These are phyloP conservation scores for Lepidocyrtinus sp. DNA, from an alignment of 2,888 invertebrate species.

Conservation along the genomic window DNA sequence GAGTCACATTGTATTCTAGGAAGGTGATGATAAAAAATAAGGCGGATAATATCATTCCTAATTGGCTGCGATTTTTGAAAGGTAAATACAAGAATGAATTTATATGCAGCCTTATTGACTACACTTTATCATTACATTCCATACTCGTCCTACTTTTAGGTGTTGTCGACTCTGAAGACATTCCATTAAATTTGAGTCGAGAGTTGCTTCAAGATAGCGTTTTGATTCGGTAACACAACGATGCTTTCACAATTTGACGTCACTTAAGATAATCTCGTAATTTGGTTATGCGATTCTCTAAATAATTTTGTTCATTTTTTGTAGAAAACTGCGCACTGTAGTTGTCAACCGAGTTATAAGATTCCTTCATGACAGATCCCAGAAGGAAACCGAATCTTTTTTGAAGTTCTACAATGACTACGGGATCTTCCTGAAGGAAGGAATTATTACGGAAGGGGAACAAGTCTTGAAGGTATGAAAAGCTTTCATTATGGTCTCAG, in stretches of 20 bases:
- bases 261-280: neutral
- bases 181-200: constrained; percentile 96
- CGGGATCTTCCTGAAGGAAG: constrained; percentile 94
- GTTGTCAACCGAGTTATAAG: constrained; percentile 87
- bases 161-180: constrained; percentile 98
- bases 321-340: constrained; percentile 86
- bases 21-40: constrained; percentile 94
- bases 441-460: constrained; percentile 88
- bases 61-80: constrained; percentile 96
- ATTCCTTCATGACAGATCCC: constrained; percentile 87
- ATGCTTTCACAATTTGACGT: no score
- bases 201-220: constrained; percentile 95
- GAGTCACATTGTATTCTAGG: constrained; percentile 91
- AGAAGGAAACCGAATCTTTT: constrained; percentile 87
- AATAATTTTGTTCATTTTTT: constrained; percentile 23
- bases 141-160: no score
- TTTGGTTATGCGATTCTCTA: neutral
- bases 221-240: constrained; percentile 87
- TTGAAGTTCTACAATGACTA: constrained; percentile 92
- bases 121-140: neutral
- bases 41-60: constrained; percentile 91
- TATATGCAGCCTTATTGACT: neutral
- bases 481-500: neutral
- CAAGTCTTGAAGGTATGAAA: constrained; percentile 83
- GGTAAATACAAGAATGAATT: constrained; percentile 74